Base-by-base conservation (phyloP, 2,797 vertebrate genomes). In the Aphelocoma californica region DNA sequence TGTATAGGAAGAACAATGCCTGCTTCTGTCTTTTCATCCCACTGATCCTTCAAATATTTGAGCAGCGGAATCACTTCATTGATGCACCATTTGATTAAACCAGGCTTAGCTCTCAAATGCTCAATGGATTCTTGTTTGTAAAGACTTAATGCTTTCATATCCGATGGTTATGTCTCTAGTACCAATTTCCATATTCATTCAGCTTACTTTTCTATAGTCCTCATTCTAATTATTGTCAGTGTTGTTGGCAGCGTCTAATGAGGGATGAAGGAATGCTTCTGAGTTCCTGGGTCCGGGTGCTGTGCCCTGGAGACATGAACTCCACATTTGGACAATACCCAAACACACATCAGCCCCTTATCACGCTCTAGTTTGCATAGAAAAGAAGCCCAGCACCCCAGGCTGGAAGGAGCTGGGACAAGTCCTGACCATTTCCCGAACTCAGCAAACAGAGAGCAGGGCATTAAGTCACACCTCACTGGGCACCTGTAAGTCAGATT, bases 11-110 rank as follows among this genome's bases (percentile, higher is more conserved):
- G 82, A 77, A 94, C 89, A 94, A 91, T 90, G 62, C 67, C 54
- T 0, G 24, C 56, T 72, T 93, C 93, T 95, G 77, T 83, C 92
- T 78, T 85, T 77, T 86, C 78, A 65, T 65, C 47, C 89, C 80
- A 65, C 78, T 85, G 74, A 92, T 64, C 69, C 82, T 85, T 86
- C 83, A 85, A 90, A 93, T 81, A 95, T 90, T 79, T 92, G 48
- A 97, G 36, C 78, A 92, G 81, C 61, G 82, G 57, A 70, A 93
- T 93, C 78, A 70, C 48, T 96, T 79, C 71, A 93, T 28, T 86
- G 95, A 88, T 88, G 80, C 66, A 65, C 42, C 38, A 54, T 50
- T 92, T 94, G 85, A 92, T 96, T 95, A 93, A 95, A 88, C 58
- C 89, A 91, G 89, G 88, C 89, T 94, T 85, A 92, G 71, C 57